Conservation (phyloP, 2,113 vertebrate species). For the Elephas maximus region DNA sequence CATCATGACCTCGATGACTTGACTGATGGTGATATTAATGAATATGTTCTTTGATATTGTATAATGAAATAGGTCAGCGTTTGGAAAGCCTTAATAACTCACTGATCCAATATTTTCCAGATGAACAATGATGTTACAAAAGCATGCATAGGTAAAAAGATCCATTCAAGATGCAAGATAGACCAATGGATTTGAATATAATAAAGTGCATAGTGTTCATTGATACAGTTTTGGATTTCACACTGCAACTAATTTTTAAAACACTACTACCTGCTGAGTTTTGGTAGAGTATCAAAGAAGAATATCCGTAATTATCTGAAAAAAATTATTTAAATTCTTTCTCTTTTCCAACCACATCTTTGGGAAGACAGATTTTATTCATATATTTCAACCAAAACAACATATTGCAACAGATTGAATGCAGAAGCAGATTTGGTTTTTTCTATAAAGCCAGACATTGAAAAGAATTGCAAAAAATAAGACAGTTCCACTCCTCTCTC, state of each 20-base stretch:
- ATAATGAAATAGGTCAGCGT: background rate
- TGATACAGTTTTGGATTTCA: background rate
- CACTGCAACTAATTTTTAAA: background rate
- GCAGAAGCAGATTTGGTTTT: background rate
- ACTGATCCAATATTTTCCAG: background rate
- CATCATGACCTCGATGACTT: background rate
- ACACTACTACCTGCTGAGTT: background rate
- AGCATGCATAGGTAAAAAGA: background rate
- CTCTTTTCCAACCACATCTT: slow-evolving; percentile 39
- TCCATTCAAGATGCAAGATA: background rate
- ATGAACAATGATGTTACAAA: background rate
- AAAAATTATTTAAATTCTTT: slow-evolving; percentile 55
- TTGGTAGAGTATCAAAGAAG: background rate
- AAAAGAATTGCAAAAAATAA: slow-evolving; percentile 56
- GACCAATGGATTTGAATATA: background rate
- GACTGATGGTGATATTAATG: background rate
- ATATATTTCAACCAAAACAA: slow-evolving; percentile 58
- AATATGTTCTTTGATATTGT: slow-evolving; percentile 16
- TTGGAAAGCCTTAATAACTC: slow-evolving; percentile 18
- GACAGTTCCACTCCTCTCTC: slow-evolving; percentile 35
- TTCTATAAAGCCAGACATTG: slow-evolving; percentile 56
- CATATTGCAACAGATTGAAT: slow-evolving; percentile 48
- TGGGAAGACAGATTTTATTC: slow-evolving; percentile 52
- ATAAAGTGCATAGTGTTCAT: background rate
- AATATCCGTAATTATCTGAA: slow-evolving; percentile 44